phyloP scores from a whole-genome alignment of 2,797 vertebrate species.

The Pampus argenteus region DNA sequence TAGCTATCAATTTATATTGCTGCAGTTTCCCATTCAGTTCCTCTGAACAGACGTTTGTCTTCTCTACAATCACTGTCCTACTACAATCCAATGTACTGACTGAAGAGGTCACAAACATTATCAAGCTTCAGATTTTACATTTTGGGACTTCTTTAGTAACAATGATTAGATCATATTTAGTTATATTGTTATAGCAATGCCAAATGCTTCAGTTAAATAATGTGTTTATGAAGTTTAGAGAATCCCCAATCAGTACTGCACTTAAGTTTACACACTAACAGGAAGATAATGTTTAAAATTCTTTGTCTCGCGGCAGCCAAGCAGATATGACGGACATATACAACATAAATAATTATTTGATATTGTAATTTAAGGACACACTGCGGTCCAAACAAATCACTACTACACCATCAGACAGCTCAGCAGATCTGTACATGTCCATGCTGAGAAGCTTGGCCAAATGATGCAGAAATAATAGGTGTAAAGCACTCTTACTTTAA shows the following conservation, averaged over 20 bases:
- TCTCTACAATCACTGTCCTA: background rate
- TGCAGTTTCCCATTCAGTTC: conserved; percentile 9
- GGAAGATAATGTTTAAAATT: conserved; percentile 9
- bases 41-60: conserved; percentile 34
- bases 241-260: background rate
- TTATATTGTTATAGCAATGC: background rate
- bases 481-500: conserved; percentile 61
- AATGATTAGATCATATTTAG: background rate
- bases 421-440: conserved; percentile 49
- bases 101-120: conserved; percentile 5
- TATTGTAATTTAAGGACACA: conserved; percentile 41
- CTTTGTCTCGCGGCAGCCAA: conserved; percentile 16
- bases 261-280: conserved; percentile 12
- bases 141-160: background rate
- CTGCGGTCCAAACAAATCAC: conserved; percentile 32
- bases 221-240: conserved; percentile 3
- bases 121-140: background rate
- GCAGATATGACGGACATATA: conserved; percentile 20
- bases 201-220: background rate
- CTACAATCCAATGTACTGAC: no score
- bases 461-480: conserved; percentile 73
- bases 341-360: conserved; percentile 33
- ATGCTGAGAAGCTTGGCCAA: conserved; percentile 55
- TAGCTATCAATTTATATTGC: conserved; percentile 34
- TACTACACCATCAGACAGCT: conserved; percentile 43